phyloP scores from a whole-genome alignment of 1,140 invertebrate species.

The Cyphomyrmex costatus region DNA sequence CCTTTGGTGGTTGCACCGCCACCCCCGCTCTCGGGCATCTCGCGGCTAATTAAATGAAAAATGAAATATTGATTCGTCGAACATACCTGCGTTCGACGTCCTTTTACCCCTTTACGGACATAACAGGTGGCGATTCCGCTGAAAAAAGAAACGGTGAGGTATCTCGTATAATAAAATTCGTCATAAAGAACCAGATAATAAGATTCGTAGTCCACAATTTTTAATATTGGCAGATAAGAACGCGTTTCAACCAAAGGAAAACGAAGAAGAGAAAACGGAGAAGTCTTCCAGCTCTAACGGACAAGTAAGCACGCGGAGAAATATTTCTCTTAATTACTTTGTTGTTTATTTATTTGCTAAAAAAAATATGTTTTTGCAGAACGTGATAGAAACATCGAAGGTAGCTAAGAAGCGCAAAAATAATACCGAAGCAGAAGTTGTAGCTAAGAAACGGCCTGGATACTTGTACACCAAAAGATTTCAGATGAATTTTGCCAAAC shows the following conservation, averaged over 20 bases:
- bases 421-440: conserved; percentile 49
- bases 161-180: no score
- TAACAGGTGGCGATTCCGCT: no score
- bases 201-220: conserved; percentile 87
- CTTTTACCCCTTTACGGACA: no score
- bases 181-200: no score
- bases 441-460: conserved; percentile 81
- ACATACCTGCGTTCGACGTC: no score
- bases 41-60: no score
- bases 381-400: background rate
- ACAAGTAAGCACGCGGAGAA: conserved; percentile 69
- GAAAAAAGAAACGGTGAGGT: no score
- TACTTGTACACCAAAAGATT: no score
- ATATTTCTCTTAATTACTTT: conserved; percentile 14
- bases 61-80: no score
- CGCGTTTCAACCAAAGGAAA: conserved; percentile 88
- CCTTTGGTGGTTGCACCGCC: no score
- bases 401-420: conserved; percentile 65
- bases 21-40: no score
- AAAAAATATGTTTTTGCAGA: conserved; percentile 22
- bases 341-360: background rate
- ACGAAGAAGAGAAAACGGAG: conserved; percentile 76
- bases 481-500: no score
- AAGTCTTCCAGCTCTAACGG: conserved; percentile 85
- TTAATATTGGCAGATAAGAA: conserved; percentile 89